Conservation (phyloP, 1,140 invertebrate species). For the Neotoxoptera formosana region DNA sequence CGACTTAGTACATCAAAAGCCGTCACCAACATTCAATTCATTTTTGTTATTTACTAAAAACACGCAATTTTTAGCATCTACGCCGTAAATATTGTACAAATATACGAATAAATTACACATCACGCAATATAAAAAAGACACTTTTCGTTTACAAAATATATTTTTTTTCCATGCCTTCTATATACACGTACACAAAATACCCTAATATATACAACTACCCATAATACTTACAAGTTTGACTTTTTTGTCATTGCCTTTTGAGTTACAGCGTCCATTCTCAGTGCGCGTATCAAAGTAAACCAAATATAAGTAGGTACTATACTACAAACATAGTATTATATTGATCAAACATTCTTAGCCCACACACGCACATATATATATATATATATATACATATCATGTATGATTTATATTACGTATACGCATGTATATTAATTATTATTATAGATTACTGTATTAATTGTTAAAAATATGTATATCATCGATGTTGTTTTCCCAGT, state of each 20-base stretch:
- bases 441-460: not conserved
- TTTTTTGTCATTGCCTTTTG: constrained; percentile 45
- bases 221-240: constrained; percentile 36
- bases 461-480: too few relatives aligned
- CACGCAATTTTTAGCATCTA: constrained; percentile 32
- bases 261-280: constrained; percentile 5
- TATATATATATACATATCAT: not conserved
- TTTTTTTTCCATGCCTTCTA: not conserved
- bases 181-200: not conserved
- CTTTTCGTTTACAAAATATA: not conserved
- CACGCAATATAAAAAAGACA: constrained; percentile 11
- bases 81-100: not conserved
- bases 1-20: not conserved
- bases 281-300: not conserved
- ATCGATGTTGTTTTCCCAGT: too few relatives aligned
- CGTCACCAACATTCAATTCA: not conserved
- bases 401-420: not conserved
- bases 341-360: constrained; percentile 26
- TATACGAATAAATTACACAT: constrained; percentile 25
- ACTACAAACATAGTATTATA: not conserved
- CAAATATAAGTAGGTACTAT: not conserved
- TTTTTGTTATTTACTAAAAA: constrained; percentile 37
- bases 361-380: not conserved
- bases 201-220: not conserved
- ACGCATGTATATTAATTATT: not conserved